Evolutionary conservation across 64 coral and sea anemone species (phyloP).

Genomic region (Stylophora pistillata): DNA sequence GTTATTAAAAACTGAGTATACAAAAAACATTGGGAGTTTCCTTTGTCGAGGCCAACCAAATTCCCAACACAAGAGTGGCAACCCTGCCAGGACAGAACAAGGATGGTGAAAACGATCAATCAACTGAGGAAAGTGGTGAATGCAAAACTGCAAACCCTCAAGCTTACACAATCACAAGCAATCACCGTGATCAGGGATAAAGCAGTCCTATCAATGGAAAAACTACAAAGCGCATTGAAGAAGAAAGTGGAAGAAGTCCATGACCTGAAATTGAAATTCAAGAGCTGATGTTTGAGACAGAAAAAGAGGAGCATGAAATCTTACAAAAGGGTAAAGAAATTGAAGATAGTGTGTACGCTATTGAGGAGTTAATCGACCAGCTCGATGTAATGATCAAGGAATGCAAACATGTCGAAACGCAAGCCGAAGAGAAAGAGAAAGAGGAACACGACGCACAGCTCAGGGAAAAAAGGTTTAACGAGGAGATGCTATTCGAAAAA

Average conservation of each 20-base stretch:
- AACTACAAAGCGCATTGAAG: constrained; percentile 36
- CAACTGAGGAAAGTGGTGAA: constrained; percentile 17
- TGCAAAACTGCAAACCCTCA: constrained; percentile 10
- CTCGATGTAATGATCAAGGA: not conserved
- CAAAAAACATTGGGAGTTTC: no score
- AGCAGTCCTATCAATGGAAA: constrained; percentile 41
- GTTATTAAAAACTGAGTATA: no score
- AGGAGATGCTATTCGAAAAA: constrained; percentile 21
- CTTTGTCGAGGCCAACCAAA: no score
- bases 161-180: constrained; percentile 19
- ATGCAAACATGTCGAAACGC: not conserved
- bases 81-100: constrained; percentile 11
- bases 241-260: constrained; percentile 52
- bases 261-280: constrained; percentile 29
- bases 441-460: not conserved
- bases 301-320: not conserved
- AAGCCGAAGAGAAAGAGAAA: not conserved
- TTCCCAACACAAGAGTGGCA: constrained; percentile 59
- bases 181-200: not conserved
- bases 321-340: not conserved
- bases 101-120: constrained; percentile 6
- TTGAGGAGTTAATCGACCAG: not conserved
- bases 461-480: not conserved
- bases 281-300: not conserved
- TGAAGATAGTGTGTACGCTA: not conserved